Evolutionary conservation across 1,140 invertebrate genomes (phyloP).

Genomic region (Drosophila ironensis): DNA sequence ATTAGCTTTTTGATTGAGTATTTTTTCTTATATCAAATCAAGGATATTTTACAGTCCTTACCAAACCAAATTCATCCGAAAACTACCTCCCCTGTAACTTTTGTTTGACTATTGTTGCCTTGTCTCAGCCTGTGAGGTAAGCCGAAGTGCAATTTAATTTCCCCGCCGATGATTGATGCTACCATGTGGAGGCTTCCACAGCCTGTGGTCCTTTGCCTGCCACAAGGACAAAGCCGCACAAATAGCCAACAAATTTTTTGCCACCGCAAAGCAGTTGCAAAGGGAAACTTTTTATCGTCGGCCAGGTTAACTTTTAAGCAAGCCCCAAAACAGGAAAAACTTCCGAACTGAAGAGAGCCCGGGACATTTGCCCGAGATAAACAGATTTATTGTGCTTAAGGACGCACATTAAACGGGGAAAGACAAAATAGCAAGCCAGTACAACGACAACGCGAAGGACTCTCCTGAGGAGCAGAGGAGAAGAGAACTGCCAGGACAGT

Average conservation of each 20-base stretch:
- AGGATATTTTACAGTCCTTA: background rate
- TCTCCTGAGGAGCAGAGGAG: too few species aligned
- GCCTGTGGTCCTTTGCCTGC: slow-evolving; percentile 1
- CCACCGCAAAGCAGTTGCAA: slow-evolving; percentile 15
- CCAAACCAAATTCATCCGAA: background rate
- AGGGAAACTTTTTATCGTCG: slow-evolving; percentile 27
- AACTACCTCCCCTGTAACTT: background rate
- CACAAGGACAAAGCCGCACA: slow-evolving; percentile 43
- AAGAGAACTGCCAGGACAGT: slow-evolving; percentile 36
- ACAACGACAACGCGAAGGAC: slow-evolving; percentile 22
- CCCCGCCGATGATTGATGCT: slow-evolving; percentile 38
- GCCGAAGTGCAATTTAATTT: slow-evolving; percentile 43
- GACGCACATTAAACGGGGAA: slow-evolving; percentile 47
- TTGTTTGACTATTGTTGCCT: background rate
- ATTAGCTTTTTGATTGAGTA: background rate
- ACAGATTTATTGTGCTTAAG: slow-evolving; percentile 72
- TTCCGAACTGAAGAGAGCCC: slow-evolving; percentile 11
- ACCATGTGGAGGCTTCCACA: slow-evolving; percentile 26
- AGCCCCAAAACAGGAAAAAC: slow-evolving; percentile 19
- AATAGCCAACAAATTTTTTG: slow-evolving; percentile 65
- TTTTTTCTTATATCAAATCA: background rate
- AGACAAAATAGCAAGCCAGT: slow-evolving; percentile 14
- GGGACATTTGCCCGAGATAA: slow-evolving; percentile 67
- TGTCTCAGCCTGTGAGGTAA: slow-evolving; percentile 23
- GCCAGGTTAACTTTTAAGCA: slow-evolving; percentile 53